Evolutionary conservation across 2,113 vertebrate species (phyloP).

Genomic region (Meleagris gallopavo): DNA sequence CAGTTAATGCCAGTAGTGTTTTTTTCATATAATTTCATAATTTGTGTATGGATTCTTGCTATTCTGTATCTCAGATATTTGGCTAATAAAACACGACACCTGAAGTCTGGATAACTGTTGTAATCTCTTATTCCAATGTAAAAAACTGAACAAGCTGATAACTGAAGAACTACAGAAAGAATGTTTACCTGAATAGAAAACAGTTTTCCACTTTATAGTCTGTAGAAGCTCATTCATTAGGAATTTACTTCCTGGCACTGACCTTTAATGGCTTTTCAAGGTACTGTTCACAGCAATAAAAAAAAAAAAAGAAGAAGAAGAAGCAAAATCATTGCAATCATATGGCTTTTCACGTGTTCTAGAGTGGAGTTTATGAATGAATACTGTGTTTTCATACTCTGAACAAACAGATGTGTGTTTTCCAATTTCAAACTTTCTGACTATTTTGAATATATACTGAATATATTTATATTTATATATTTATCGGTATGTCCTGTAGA

Average conservation of each 20-base stretch:
- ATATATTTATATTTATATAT: too few relatives aligned
- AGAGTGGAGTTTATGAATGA: background rate
- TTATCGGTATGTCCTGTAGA: background rate
- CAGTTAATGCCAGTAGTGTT: background rate
- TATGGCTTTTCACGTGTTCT: conserved; percentile 27
- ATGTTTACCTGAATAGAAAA: background rate
- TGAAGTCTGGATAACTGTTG: background rate
- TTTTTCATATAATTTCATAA: background rate
- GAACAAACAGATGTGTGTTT: conserved; percentile 12
- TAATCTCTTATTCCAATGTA: background rate
- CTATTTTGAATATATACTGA: background rate
- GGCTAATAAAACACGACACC: background rate
- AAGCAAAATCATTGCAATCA: background rate
- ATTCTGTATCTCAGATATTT: background rate
- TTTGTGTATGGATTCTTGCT: background rate
- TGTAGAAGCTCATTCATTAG: background rate
- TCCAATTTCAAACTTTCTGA: background rate
- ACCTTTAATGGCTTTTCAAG: conserved; percentile 26
- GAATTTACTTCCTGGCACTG: background rate
- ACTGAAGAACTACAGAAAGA: background rate
- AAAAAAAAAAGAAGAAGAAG: background rate
- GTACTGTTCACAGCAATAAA: background rate
- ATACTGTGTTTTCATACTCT: background rate
- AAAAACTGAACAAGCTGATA: background rate
- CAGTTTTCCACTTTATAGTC: background rate